These are phyloP conservation scores for Ephydatia muelleri DNA, from an alignment of 37 sponge, comb jelly and placozoan genomes.

Conservation along the genomic window DNA sequence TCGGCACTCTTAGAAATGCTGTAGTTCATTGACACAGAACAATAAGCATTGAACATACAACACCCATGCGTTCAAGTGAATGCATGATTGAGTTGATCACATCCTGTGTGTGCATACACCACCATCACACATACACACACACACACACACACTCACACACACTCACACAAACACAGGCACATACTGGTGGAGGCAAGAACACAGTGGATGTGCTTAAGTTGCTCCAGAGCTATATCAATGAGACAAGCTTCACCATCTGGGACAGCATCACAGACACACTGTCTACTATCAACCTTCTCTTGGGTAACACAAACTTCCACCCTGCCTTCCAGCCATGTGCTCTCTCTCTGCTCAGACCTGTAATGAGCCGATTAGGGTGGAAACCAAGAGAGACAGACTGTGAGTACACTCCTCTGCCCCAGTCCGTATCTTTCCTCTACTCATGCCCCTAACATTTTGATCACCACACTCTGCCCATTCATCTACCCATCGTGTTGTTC, in stretches of 20 bases:
- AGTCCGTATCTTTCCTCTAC: background rate
- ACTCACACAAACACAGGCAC: conserved; percentile 39
- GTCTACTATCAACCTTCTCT: conserved; percentile 33
- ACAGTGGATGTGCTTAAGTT: conserved; percentile 84
- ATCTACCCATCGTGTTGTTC: background rate
- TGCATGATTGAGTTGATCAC: too few relatives aligned
- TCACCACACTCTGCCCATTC: too few relatives aligned
- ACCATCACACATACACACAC: too few relatives aligned
- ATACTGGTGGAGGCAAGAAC: conserved; percentile 61
- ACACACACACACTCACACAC: too few relatives aligned
- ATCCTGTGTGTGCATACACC: too few relatives aligned
- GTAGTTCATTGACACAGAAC: too few relatives aligned
- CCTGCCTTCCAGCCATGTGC: conserved; percentile 70
- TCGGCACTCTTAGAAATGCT: too few relatives aligned
- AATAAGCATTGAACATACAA: too few relatives aligned
- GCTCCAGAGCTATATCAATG: conserved; percentile 57
- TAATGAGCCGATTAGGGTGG: conserved; percentile 75
- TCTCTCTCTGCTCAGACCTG: conserved; percentile 37
- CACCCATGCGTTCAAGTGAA: too few relatives aligned
- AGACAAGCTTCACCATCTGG: conserved; percentile 89
- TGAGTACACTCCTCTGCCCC: background rate
- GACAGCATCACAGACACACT: conserved; percentile 34
- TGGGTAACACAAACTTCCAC: conserved; percentile 66
- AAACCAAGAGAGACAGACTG: conserved; percentile 65
- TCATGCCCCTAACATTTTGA: too few relatives aligned